Evolutionary conservation across 2,888 invertebrate species (phyloP).

Genomic region (Himalopsyche anomala): DNA sequence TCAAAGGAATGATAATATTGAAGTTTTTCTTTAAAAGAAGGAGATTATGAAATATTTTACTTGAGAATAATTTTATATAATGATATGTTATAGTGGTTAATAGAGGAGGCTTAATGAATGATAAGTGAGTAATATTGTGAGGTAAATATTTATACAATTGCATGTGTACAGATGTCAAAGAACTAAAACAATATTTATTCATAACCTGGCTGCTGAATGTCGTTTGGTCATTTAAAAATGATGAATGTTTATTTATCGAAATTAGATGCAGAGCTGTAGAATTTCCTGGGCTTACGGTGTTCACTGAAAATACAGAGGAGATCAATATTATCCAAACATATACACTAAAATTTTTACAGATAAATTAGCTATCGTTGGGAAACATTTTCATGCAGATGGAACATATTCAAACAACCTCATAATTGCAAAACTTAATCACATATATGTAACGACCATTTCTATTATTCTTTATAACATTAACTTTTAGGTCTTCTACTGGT

Average conservation of each 20-base stretch:
- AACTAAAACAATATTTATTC: conserved; percentile 16
- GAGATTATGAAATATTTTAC: not conserved
- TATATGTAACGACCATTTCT: too few relatives aligned
- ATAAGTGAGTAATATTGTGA: not conserved
- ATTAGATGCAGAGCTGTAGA: conserved; percentile 54
- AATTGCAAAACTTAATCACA: too few relatives aligned
- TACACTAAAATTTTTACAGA: too few relatives aligned
- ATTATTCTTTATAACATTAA: too few relatives aligned
- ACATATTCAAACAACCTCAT: too few relatives aligned
- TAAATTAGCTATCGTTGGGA: too few relatives aligned
- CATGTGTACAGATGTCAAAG: too few relatives aligned
- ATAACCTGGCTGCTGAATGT: not conserved
- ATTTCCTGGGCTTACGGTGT: conserved; percentile 52
- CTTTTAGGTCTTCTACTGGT: too few relatives aligned
- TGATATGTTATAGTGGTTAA: not conserved
- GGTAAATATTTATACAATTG: conserved; percentile 15
- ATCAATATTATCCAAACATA: not conserved
- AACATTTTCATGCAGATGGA: too few relatives aligned
- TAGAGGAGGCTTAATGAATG: not conserved
- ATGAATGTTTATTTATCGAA: conserved; percentile 46
- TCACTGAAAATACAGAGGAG: conserved; percentile 36
- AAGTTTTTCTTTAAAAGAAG: not conserved
- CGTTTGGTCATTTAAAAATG: too few relatives aligned
- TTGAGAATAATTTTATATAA: not conserved
- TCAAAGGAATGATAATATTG: not conserved